Evolutionary conservation across 1,140 invertebrate species (phyloP).

Genomic region (Cherax quadricarinatus): DNA sequence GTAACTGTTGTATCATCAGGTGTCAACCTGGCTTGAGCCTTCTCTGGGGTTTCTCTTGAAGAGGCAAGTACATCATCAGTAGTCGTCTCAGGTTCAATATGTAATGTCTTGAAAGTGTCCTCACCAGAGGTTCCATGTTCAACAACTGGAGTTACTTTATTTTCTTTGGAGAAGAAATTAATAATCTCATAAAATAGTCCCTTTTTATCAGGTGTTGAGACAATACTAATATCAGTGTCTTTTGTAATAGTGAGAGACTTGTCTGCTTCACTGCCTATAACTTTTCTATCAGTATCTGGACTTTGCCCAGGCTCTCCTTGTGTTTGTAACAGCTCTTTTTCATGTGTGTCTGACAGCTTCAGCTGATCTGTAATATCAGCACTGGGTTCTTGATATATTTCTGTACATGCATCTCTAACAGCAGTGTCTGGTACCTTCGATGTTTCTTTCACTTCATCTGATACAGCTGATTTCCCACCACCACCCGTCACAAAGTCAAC

Average conservation of each 20-base stretch:
- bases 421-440: not conserved
- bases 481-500: not conserved
- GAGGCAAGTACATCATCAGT: not conserved
- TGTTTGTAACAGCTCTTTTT: not conserved
- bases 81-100: too few species aligned
- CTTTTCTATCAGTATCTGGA: not conserved
- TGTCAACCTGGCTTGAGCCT: not conserved
- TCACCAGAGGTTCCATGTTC: not conserved
- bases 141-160: not conserved
- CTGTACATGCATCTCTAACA: not conserved
- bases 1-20: not conserved
- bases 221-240: not conserved
- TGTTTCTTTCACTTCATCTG: not conserved
- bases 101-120: not conserved
- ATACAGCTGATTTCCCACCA: not conserved
- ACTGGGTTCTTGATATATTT: not conserved
- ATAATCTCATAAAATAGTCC: not conserved
- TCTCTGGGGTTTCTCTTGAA: not conserved
- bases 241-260: not conserved
- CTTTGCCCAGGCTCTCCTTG: not conserved
- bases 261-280: not conserved
- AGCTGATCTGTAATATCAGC: not conserved
- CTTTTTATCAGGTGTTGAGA: not conserved
- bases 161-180: slow-evolving; percentile 12
- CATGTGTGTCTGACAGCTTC: not conserved